Percentiles rank a stretch among this genome's conserved stretches.
Conservation (phyloP, 2,888 invertebrate species). For the Tiliacea citrago region DNA sequence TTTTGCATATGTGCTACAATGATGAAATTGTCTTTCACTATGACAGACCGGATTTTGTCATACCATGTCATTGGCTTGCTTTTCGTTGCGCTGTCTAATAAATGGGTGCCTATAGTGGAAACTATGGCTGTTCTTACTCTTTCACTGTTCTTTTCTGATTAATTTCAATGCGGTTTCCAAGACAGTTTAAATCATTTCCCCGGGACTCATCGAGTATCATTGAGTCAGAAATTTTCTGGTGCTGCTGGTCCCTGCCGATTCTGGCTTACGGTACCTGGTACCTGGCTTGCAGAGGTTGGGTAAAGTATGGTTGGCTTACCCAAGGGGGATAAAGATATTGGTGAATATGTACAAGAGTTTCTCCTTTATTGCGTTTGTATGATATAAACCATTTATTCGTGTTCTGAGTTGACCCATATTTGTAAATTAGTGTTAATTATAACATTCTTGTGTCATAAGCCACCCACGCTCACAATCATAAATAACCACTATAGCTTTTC, state of each 20-base stretch:
- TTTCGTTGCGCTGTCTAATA: neutral
- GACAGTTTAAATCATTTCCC: neutral
- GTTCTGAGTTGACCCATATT: slow-evolving; percentile 37
- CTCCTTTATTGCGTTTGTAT: neutral
- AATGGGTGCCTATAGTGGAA: neutral
- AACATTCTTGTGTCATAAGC: slow-evolving; percentile 23
- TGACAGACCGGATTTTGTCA: neutral
- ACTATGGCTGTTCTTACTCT: neutral
- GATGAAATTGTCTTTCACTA: neutral
- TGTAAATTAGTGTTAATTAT: slow-evolving; percentile 20
- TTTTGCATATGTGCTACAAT: neutral
- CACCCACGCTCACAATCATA: slow-evolving; percentile 18
- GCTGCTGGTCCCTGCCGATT: neutral
- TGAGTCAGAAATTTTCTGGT: neutral
- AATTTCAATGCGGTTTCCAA: neutral
- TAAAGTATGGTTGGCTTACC: neutral
- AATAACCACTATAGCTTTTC: neutral
- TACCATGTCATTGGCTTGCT: neutral
- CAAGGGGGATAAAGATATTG: neutral
- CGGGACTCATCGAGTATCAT: neutral
- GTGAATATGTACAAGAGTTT: neutral
- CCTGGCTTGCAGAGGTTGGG: neutral
- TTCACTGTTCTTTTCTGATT: neutral
- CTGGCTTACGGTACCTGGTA: neutral
- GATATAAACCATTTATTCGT: neutral